Conservation (phyloP, 2,888 invertebrate genomes). For the Unio delphinus region DNA sequence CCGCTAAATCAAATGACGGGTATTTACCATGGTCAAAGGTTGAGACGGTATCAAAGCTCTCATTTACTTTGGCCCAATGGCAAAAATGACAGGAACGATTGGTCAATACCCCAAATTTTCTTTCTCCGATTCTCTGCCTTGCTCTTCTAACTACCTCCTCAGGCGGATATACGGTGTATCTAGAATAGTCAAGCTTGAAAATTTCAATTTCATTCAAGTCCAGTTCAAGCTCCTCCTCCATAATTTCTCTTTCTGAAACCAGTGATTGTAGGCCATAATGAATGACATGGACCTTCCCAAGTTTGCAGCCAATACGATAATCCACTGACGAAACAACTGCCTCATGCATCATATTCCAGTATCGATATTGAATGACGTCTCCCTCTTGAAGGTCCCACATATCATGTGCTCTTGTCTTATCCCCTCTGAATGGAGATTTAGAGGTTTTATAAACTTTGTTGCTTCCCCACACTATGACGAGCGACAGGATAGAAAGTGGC, state of each 20-base stretch:
- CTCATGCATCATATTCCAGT: constrained; percentile 9
- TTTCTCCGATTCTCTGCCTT: constrained; percentile 17
- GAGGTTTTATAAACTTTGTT: constrained; percentile 6
- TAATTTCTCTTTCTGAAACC: constrained; percentile 8
- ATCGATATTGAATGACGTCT: constrained; percentile 13
- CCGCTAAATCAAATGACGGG: background rate
- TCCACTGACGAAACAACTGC: constrained; percentile 10
- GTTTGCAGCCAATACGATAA: constrained; percentile 2
- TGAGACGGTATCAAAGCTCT: background rate
- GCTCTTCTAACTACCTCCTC: constrained; percentile 17
- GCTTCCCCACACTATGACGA: constrained; percentile 7
- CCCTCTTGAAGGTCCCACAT: constrained; percentile 9
- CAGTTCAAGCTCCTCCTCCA: constrained; percentile 9
- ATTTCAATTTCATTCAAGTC: constrained; percentile 7
- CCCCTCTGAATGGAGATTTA: constrained; percentile 17
- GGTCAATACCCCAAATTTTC: constrained; percentile 13
- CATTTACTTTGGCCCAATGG: constrained; percentile 12
- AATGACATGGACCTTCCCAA: constrained; percentile 12
- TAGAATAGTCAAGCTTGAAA: constrained; percentile 5
- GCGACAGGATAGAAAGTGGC: constrained; percentile 4
- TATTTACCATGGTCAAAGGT: background rate
- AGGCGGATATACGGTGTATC: constrained; percentile 3
- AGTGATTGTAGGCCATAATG: constrained; percentile 8
- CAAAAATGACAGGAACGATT: constrained; percentile 23
- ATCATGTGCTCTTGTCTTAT: constrained; percentile 1